Conservation (phyloP, 2,113 vertebrate species). For the Charina bottae region DNA sequence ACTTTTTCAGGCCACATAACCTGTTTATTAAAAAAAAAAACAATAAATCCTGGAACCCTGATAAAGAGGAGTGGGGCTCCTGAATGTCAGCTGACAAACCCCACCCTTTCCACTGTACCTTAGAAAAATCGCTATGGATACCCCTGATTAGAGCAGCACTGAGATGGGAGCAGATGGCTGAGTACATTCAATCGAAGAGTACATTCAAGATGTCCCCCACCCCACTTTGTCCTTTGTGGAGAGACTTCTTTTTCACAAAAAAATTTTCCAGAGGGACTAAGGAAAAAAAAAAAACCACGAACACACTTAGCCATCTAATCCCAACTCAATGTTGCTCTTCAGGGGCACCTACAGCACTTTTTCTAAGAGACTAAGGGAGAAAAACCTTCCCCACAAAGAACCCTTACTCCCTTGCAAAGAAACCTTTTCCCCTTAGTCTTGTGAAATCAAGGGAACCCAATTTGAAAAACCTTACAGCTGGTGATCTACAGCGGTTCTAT, state of each 20-base stretch:
- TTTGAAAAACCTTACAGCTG: background rate
- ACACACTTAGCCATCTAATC: background rate
- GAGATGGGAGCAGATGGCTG: background rate
- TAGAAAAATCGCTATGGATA: background rate
- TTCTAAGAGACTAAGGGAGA: background rate
- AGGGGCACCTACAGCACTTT: background rate
- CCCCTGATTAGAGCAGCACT: background rate
- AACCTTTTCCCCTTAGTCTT: background rate
- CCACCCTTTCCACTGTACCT: background rate
- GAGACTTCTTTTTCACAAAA: background rate
- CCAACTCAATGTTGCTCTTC: background rate
- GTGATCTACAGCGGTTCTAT: background rate
- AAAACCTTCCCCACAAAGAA: background rate
- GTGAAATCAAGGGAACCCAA: background rate
- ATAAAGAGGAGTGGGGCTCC: background rate
- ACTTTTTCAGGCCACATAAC: background rate
- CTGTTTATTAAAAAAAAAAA: background rate
- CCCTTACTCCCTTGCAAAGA: background rate
- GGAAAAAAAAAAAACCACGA: background rate
- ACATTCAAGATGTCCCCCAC: background rate
- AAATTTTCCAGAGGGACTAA: background rate
- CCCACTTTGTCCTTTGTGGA: background rate
- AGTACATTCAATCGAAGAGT: background rate
- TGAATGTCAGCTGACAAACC: background rate
- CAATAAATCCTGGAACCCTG: background rate